Evolutionary conservation across 2,113 vertebrate species (phyloP), one percentile per base, ranked within the genome.

Genomic region (Tachysurus vachellii): DNA sequence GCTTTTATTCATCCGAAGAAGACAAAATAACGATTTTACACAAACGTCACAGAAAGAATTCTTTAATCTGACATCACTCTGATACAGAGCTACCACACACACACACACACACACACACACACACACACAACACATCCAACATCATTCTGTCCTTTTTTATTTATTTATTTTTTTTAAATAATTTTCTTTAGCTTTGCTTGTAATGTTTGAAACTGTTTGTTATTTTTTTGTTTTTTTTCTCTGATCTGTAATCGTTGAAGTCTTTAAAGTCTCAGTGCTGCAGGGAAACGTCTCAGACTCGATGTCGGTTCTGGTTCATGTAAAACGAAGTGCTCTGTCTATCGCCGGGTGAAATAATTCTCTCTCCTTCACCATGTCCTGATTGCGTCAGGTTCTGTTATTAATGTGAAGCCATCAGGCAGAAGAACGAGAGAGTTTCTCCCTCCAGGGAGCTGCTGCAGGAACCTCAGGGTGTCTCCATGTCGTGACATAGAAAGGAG

Each of bases 301-400:
- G 90, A 88, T 94, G 93, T 94, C 94, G 92, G 71, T 90, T 94
- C 90, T 91, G 91, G 89, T 94, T 92, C 92, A 89, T 93, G 92
- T 92, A 88, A 90, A 92, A 90, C 75, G 44, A 90, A 85, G 91
- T 86, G 90, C 91, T 88, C 87, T 75, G 87, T 42, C 87, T 75
- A 85, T 42, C 62, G 88, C 53, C 85, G 92, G 59, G 16, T 90
- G 88, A 89, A 91, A 88, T 87, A 91, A 93, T 91, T 88, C 87
- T 76, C 66, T 93, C 92, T 93, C 91, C 91, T 93, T 93, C 87
- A 92, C 91, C 93, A 91, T 91, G 90, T 93, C 92, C 94, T 93
- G 91, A 93, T 89, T 88, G 91, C 77, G 92, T 94, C 92, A 91
- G 89, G 90, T 89, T 89, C 83, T 88, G 87, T 94, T 95, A 93